These are phyloP conservation scores for Ferrisia virgata DNA, from an alignment of 2,888 invertebrate species.

Conservation along the genomic window DNA sequence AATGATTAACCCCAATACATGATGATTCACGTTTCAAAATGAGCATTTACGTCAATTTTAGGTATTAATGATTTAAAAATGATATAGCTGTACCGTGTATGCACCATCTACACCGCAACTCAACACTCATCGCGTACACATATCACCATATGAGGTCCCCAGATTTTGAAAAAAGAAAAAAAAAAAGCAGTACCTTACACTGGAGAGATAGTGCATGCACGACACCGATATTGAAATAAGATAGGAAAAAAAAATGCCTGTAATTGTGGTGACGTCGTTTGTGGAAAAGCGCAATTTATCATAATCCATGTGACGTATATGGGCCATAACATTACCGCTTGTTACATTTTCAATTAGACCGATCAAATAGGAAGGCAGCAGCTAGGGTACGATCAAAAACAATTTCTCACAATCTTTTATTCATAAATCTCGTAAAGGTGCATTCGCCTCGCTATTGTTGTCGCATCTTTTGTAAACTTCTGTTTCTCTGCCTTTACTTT, in stretches of 20 bases:
- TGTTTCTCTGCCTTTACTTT: not conserved
- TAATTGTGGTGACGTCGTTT: slow-evolving; percentile 29
- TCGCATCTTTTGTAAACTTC: slow-evolving; percentile 26
- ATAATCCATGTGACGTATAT: slow-evolving; percentile 43
- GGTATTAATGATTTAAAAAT: slow-evolving; percentile 39
- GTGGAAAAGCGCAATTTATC: slow-evolving; percentile 28
- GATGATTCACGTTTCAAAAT: slow-evolving; percentile 11
- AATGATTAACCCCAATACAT: not conserved
- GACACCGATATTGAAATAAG: not conserved
- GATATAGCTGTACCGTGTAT: slow-evolving; percentile 19
- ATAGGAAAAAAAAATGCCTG: slow-evolving; percentile 1
- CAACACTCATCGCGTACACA: not conserved
- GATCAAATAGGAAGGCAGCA: slow-evolving; percentile 38
- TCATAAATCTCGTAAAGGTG: slow-evolving; percentile 43
- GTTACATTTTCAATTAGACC: slow-evolving; percentile 43
- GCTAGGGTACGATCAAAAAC: slow-evolving; percentile 32
- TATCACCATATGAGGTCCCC: slow-evolving; percentile 35
- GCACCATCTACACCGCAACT: too few relatives aligned
- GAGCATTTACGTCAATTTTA: not conserved
- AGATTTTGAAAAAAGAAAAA: not conserved
- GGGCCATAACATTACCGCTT: slow-evolving; percentile 45
- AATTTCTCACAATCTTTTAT: slow-evolving; percentile 45
- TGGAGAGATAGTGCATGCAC: not conserved
- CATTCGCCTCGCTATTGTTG: slow-evolving; percentile 38
- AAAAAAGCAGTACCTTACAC: not conserved